Percentiles rank a stretch among this genome's conserved stretches.
phyloP scores from a whole-genome alignment of 2,797 vertebrate species.

The Harpagifer antarcticus region DNA sequence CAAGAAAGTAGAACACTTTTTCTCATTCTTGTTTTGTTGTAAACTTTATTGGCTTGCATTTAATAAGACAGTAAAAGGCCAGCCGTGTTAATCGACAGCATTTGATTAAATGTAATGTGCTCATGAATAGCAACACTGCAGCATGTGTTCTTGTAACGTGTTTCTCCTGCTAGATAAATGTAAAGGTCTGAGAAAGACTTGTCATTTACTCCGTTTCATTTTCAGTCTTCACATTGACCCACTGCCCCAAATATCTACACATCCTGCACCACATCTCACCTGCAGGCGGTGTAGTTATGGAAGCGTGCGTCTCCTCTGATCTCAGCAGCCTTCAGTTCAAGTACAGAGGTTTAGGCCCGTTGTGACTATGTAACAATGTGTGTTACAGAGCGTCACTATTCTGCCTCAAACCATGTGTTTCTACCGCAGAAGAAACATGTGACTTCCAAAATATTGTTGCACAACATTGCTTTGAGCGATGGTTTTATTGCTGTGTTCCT shows the following conservation, averaged over 20 bases:
- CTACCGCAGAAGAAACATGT: constrained; percentile 1
- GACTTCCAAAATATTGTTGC: not conserved
- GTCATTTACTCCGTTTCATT: not conserved
- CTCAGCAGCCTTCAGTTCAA: not conserved
- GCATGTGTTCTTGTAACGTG: not conserved
- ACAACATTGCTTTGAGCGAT: constrained; percentile 27
- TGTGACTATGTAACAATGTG: not conserved
- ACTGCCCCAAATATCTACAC: constrained; percentile 31
- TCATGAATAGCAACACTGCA: not conserved
- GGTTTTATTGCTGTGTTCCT: not conserved
- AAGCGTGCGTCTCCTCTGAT: constrained; percentile 12
- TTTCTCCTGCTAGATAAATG: not conserved
- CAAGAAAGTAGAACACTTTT: too few species aligned
- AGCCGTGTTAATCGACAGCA: not conserved
- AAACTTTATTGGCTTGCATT: not conserved
- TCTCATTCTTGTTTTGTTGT: not conserved
- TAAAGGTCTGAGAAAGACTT: not conserved
- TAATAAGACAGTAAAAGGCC: not conserved
- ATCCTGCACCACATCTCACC: constrained; percentile 21
- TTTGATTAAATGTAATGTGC: not conserved
- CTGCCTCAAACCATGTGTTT: constrained; percentile 19
- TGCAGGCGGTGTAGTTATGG: constrained; percentile 34
- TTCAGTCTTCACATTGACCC: constrained; percentile 14
- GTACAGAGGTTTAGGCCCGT: not conserved
- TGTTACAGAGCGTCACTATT: constrained; percentile 25